phyloP scores from a whole-genome alignment of 2,113 vertebrate genomes.

The Gallinago undulata region DNA sequence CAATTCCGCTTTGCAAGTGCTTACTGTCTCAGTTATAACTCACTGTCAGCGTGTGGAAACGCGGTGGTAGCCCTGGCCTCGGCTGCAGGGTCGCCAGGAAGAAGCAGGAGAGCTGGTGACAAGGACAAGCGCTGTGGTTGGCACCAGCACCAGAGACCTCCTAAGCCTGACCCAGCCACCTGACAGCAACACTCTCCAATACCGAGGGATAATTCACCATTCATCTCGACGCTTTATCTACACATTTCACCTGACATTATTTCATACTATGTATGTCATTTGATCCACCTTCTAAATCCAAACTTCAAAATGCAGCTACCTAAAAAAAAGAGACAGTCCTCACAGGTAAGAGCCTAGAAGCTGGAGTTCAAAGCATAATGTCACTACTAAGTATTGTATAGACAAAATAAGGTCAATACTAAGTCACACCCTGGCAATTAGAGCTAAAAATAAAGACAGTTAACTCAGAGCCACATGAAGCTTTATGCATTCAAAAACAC shows the following conservation, averaged over 20 bases:
- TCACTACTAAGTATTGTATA: neutral
- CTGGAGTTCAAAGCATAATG: neutral
- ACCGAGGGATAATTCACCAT: neutral
- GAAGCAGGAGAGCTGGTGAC: neutral
- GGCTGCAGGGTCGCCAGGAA: neutral
- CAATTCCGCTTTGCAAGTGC: neutral
- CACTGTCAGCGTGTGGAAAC: fast-evolving
- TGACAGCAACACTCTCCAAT: neutral
- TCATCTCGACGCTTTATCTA: neutral
- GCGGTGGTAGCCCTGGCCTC: neutral
- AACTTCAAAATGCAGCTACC: neutral
- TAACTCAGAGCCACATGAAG: neutral
- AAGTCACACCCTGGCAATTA: neutral
- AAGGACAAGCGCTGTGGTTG: neutral
- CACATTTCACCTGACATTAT: neutral
- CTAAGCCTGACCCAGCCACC: neutral
- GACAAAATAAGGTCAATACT: neutral
- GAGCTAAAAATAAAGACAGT: neutral
- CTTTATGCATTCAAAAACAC: neutral
- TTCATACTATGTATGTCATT: neutral
- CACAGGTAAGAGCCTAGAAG: neutral
- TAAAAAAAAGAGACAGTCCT: neutral
- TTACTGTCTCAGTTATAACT: neutral
- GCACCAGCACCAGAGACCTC: neutral
- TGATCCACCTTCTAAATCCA: neutral